These are phyloP conservation scores for Enteromius paludinosus DNA, from an alignment of 2,797 vertebrate species.

Conservation along the genomic window DNA sequence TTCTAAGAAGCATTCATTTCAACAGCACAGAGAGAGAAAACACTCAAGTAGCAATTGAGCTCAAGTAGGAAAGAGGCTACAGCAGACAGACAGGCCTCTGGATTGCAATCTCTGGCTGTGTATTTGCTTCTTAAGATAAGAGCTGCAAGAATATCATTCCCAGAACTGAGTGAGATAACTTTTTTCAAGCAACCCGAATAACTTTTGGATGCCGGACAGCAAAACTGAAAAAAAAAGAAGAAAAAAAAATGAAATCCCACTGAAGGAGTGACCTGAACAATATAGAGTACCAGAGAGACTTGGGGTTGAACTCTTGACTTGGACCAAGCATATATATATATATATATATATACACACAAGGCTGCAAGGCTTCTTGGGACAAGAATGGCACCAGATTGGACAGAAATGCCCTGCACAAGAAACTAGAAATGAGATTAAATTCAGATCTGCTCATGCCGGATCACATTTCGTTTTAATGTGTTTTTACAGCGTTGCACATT, in stretches of 20 bases:
- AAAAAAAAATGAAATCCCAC: not conserved
- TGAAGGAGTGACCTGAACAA: not conserved
- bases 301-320: not conserved
- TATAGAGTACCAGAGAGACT: not conserved
- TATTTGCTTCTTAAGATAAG: slow-evolving; percentile 21
- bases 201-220: not conserved
- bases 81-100: not conserved
- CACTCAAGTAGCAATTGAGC: not conserved
- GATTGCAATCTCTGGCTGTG: slow-evolving; percentile 27
- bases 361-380: not conserved
- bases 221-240: not conserved
- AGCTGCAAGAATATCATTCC: slow-evolving; percentile 22
- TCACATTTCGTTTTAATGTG: not conserved
- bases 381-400: not conserved
- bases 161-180: not conserved
- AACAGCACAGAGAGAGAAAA: slow-evolving; percentile 2
- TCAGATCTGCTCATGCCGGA: not conserved
- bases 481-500: not conserved
- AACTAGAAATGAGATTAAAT: not conserved
- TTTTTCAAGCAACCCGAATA: not conserved
- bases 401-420: not conserved
- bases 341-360: too few species aligned
- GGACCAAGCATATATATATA: not conserved
- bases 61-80: slow-evolving; percentile 12
- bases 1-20: slow-evolving; percentile 19